Evolutionary conservation across 2,797 vertebrate genomes (phyloP).

Genomic region (Orientallactaga sibirica): DNA sequence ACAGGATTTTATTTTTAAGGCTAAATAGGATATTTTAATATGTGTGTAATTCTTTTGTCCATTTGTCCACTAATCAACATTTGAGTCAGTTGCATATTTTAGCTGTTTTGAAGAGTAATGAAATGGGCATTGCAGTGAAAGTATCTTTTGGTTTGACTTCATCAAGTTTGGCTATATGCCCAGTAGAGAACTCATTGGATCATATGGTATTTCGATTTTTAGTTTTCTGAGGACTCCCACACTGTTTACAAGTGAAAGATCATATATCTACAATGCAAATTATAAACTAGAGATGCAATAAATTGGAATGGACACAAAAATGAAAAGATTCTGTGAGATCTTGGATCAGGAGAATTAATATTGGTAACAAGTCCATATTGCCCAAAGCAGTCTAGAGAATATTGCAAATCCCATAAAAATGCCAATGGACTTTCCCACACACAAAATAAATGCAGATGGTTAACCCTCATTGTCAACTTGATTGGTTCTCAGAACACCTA

Average conservation of each 20-base stretch:
- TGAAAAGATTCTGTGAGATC: background rate
- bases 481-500: too few species aligned
- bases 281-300: background rate
- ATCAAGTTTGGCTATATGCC: background rate
- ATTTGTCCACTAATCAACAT: too few species aligned
- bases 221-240: background rate
- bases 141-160: background rate
- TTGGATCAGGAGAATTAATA: background rate
- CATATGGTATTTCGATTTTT: background rate
- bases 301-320: background rate
- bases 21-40: too few species aligned
- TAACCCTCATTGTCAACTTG: too few species aligned
- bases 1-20: too few species aligned
- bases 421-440: too few species aligned
- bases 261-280: background rate
- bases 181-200: background rate
- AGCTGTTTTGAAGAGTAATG: too few species aligned
- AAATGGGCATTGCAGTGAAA: background rate
- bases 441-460: too few species aligned
- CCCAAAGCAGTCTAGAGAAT: background rate
- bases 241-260: background rate
- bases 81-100: too few species aligned
- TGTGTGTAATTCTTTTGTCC: too few species aligned
- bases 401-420: background rate
- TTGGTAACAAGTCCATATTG: background rate